Percentiles rank a stretch among this genome's conserved stretches.
Evolutionary conservation across 23 tunicate species (phyloP).

Genomic region (Diplosoma virens): DNA sequence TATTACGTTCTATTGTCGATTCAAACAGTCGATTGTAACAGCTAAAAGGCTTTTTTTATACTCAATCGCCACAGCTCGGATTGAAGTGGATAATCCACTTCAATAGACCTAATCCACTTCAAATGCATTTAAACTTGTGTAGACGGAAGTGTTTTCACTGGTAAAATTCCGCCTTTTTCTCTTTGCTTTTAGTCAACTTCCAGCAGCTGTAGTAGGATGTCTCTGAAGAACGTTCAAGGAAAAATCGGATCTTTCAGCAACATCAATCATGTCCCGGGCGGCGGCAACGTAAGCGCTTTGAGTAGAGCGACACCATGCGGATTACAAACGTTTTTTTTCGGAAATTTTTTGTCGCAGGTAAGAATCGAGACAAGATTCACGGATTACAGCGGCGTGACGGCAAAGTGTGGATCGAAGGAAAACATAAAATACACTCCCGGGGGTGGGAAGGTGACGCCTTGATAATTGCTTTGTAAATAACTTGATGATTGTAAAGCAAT

Average conservation of each 20-base stretch:
- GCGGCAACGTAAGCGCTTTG: conserved; percentile 83
- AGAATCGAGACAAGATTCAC: conserved; percentile 56
- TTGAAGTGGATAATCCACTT: too few species aligned
- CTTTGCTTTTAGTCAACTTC: conserved; percentile 22
- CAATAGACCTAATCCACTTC: too few species aligned
- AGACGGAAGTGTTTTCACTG: too few species aligned
- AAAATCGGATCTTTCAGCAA: conserved; percentile 81
- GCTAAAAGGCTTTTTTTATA: too few species aligned
- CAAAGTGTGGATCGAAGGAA: conserved; percentile 74
- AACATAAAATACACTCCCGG: conserved; percentile 28
- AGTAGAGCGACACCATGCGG: too few species aligned
- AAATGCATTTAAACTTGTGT: too few species aligned
- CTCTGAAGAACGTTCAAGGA: conserved; percentile 42
- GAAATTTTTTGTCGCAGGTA: conserved; percentile 22
- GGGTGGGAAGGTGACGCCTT: conserved; percentile 44
- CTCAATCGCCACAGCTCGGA: too few species aligned
- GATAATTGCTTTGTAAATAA: too few species aligned
- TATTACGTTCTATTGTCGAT: too few species aligned
- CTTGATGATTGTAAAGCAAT: too few species aligned
- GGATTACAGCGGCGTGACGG: conserved; percentile 52
- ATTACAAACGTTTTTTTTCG: too few species aligned
- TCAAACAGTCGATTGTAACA: too few species aligned
- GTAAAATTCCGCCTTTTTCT: not conserved
- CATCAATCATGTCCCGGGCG: conserved; percentile 78
- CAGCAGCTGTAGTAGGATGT: conserved; percentile 45